A percentile compares a stretch with the other conserved stretches of the same genome.
Evolutionary conservation across 2,113 vertebrate genomes (phyloP).

Genomic region (Gavialis gangeticus): DNA sequence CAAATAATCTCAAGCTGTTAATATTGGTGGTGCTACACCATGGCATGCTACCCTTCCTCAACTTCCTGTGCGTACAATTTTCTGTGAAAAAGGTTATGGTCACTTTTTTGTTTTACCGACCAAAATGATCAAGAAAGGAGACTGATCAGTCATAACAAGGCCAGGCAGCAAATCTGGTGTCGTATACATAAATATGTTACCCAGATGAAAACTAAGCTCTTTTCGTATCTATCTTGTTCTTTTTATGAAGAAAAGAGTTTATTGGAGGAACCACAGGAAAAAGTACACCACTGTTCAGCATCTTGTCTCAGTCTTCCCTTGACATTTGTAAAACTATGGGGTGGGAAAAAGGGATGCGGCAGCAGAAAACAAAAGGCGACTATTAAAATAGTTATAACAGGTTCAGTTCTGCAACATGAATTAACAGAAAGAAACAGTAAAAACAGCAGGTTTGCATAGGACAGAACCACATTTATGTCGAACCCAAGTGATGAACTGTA

Average conservation of each 20-base stretch:
- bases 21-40: constrained; percentile 47
- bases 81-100: not conserved
- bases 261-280: constrained; percentile 14
- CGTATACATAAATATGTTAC: constrained; percentile 6
- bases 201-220: not conserved
- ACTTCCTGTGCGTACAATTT: not conserved
- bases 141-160: constrained; percentile 31
- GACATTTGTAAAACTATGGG: not conserved
- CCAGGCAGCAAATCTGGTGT: not conserved
- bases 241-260: not conserved
- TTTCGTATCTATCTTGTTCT: not conserved
- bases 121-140: constrained; percentile 2
- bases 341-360: not conserved
- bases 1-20: constrained; percentile 17
- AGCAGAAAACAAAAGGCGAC: not conserved
- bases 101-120: constrained; percentile 4
- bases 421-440: constrained; percentile 6
- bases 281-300: constrained; percentile 15
- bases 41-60: not conserved
- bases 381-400: not conserved
- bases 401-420: not conserved
- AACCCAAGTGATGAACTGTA: not conserved
- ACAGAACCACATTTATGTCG: not conserved
- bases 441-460: not conserved
- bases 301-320: not conserved